Conservation (phyloP, 2,797 vertebrate genomes). For the Geotrypetes seraphini region DNA sequence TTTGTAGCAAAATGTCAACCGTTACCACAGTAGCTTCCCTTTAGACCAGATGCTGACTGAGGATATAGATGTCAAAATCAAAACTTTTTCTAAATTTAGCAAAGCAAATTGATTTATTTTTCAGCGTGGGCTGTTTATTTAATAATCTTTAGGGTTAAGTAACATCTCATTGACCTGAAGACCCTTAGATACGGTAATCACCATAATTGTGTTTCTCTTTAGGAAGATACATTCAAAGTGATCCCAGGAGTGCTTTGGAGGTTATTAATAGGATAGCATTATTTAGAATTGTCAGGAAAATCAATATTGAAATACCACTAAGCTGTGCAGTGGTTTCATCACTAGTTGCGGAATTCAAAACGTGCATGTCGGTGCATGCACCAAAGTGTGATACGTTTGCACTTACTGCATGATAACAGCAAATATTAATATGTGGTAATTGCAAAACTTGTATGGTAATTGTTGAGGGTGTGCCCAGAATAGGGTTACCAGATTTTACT, state of each 20-base stretch:
- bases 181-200: conserved; percentile 9
- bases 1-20: too few relatives aligned
- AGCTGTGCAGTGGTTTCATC: neutral
- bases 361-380: too few relatives aligned
- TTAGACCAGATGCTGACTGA: neutral
- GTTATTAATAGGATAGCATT: conserved; percentile 23
- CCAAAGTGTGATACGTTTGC: too few relatives aligned
- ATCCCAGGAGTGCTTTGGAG: conserved; percentile 1
- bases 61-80: neutral
- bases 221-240: conserved; percentile 11
- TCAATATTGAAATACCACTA: conserved; percentile 22
- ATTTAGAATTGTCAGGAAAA: conserved; percentile 25
- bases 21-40: too few relatives aligned
- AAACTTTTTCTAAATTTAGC: neutral
- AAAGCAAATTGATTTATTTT: conserved; percentile 3
- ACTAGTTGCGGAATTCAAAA: too few relatives aligned
- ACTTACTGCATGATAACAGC: too few relatives aligned
- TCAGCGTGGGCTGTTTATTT: neutral
- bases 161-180: conserved; percentile 1
- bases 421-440: too few relatives aligned
- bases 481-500: too few relatives aligned
- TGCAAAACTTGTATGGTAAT: too few relatives aligned
- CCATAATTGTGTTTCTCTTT: conserved; percentile 12
- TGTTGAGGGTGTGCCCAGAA: too few relatives aligned
- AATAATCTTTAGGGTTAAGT: conserved; percentile 19